Evolutionary conservation across 2,113 vertebrate genomes (phyloP).

Genomic region (Burhinus bistriatus): DNA sequence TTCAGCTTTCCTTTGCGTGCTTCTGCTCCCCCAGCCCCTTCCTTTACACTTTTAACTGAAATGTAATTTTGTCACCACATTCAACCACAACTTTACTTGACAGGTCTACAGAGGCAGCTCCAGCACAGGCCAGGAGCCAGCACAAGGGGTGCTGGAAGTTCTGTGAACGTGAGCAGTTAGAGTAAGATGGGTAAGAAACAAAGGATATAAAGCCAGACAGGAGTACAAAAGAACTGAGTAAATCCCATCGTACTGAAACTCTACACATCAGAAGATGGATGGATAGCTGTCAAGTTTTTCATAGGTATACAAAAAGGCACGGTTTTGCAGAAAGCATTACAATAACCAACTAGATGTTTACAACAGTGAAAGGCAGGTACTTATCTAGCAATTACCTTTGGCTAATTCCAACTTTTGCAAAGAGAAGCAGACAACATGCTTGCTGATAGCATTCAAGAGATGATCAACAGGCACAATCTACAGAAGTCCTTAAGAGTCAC

Average conservation of each 20-base stretch:
- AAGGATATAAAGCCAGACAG: background rate
- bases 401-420: background rate
- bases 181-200: background rate
- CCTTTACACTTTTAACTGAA: background rate
- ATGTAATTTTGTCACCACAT: background rate
- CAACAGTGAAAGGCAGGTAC: background rate
- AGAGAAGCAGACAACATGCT: background rate
- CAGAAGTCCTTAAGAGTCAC: background rate
- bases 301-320: background rate
- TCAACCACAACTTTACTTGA: background rate
- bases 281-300: background rate
- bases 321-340: background rate
- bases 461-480: background rate
- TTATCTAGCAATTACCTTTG: background rate
- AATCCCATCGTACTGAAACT: background rate
- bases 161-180: background rate
- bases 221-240: background rate
- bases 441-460: background rate
- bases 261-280: background rate
- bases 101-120: background rate
- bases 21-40: background rate
- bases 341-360: background rate
- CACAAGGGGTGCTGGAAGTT: background rate
- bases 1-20: accelerated
- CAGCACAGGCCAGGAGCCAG: background rate